Conservation (phyloP, 2,797 vertebrate species). For the Mormyrops attenuatus region DNA sequence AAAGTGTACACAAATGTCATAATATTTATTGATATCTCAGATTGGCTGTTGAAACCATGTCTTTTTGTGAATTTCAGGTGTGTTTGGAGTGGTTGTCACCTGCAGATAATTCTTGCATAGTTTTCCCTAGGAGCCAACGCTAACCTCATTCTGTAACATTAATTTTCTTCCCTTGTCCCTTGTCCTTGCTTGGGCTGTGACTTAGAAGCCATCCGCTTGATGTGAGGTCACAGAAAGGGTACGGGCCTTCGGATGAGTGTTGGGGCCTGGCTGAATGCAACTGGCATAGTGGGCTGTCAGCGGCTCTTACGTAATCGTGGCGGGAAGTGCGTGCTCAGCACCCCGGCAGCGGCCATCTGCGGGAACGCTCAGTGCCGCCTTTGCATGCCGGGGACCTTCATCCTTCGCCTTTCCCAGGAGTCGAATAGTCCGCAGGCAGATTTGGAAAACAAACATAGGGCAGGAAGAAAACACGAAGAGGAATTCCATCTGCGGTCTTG, state of each 20-base stretch:
- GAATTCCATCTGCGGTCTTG: background rate
- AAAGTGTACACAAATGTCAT: background rate
- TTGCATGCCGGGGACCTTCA: background rate
- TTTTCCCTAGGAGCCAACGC: background rate
- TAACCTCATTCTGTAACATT: background rate
- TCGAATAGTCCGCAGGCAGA: background rate
- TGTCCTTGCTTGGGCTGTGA: background rate
- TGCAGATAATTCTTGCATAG: background rate
- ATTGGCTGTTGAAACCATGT: background rate
- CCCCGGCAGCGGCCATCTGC: background rate
- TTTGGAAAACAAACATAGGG: slow-evolving; percentile 20
- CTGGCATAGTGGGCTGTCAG: background rate
- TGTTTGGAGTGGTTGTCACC: background rate
- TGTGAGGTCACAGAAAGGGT: background rate
- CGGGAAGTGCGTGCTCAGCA: background rate
- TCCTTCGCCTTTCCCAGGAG: slow-evolving; percentile 13
- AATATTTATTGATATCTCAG: background rate
- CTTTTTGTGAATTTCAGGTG: background rate
- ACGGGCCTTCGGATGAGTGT: background rate
- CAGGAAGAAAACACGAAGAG: background rate
- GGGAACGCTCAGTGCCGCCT: background rate
- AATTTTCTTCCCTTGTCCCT: background rate
- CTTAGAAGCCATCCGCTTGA: background rate
- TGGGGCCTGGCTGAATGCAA: background rate
- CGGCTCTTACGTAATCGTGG: background rate